Evolutionary conservation across 2,888 invertebrate genomes (phyloP).

Genomic region (Epirrita christyi): DNA sequence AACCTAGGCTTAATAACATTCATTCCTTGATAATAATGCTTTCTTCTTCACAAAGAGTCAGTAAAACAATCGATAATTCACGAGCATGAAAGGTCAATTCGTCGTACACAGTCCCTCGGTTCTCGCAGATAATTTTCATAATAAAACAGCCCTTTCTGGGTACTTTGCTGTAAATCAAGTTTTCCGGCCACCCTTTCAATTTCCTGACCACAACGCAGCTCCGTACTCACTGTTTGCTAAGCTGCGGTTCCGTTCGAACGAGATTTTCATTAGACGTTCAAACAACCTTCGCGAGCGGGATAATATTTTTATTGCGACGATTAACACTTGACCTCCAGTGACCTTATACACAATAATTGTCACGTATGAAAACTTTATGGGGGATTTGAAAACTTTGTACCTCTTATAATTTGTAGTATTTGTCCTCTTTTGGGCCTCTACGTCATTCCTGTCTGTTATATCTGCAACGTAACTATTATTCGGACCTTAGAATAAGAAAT

Average conservation of each 20-base stretch:
- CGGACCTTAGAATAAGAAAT: too few relatives aligned
- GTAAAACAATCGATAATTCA: conserved; percentile 4
- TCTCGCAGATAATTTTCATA: conserved; percentile 74
- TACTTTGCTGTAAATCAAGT: conserved; percentile 77
- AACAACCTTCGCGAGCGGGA: conserved; percentile 52
- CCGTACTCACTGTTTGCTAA: conserved; percentile 20
- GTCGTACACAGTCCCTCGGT: conserved; percentile 50
- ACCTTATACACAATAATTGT: conserved; percentile 14
- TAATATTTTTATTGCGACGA: conserved; percentile 57
- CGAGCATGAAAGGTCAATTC: conserved; percentile 37
- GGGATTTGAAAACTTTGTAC: too few relatives aligned
- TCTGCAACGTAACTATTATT: too few relatives aligned
- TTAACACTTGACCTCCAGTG: conserved; percentile 43
- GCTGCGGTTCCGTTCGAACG: conserved; percentile 56
- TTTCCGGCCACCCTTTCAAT: conserved; percentile 76
- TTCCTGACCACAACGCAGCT: conserved; percentile 74
- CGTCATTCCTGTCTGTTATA: too few relatives aligned
- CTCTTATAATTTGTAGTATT: too few relatives aligned
- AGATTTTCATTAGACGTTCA: conserved; percentile 69
- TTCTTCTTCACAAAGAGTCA: background rate
- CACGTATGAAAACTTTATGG: too few relatives aligned
- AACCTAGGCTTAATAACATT: too few relatives aligned
- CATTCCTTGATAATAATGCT: too few relatives aligned
- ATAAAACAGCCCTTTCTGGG: conserved; percentile 77
- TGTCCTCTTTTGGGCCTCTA: too few relatives aligned